Conservation (phyloP, 2,888 invertebrate species). For the Megastigmus dorsalis region DNA sequence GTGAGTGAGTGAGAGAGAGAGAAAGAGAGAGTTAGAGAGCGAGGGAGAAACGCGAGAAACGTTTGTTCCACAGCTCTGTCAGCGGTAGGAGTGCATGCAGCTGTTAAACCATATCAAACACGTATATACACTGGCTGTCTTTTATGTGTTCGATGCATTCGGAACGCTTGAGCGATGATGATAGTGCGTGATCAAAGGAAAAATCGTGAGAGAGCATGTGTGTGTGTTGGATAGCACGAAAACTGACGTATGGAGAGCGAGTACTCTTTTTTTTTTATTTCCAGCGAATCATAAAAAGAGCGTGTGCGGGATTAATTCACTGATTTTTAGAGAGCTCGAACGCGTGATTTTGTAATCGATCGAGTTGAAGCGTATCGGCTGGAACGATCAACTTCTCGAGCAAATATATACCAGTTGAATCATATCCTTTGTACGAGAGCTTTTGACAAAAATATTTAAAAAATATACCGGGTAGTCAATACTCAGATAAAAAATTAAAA, state of each 20-base stretch:
- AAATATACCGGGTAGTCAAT: too few relatives aligned
- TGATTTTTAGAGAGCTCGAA: not conserved
- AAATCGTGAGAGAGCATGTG: not conserved
- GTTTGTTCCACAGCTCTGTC: slow-evolving; percentile 35
- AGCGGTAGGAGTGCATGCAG: slow-evolving; percentile 57
- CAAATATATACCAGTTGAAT: too few relatives aligned
- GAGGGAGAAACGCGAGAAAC: slow-evolving; percentile 1
- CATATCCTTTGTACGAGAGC: too few relatives aligned
- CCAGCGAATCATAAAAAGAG: not conserved
- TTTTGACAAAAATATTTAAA: too few relatives aligned
- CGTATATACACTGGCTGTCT: too few relatives aligned
- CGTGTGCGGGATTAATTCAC: not conserved
- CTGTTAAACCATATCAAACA: too few relatives aligned
- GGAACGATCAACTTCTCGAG: too few relatives aligned
- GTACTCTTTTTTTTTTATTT: not conserved
- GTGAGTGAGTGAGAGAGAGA: not conserved
- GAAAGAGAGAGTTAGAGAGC: not conserved
- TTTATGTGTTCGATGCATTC: slow-evolving; percentile 15
- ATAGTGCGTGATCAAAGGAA: slow-evolving; percentile 33
- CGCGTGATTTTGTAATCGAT: not conserved
- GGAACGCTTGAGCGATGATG: slow-evolving; percentile 20
- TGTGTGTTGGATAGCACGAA: too few relatives aligned
- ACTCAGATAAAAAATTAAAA: too few relatives aligned
- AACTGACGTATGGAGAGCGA: slow-evolving; percentile 1
- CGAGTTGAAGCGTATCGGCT: too few relatives aligned